phyloP scores from a whole-genome alignment of 2,888 invertebrate genomes.

The Griposia aprilina region DNA sequence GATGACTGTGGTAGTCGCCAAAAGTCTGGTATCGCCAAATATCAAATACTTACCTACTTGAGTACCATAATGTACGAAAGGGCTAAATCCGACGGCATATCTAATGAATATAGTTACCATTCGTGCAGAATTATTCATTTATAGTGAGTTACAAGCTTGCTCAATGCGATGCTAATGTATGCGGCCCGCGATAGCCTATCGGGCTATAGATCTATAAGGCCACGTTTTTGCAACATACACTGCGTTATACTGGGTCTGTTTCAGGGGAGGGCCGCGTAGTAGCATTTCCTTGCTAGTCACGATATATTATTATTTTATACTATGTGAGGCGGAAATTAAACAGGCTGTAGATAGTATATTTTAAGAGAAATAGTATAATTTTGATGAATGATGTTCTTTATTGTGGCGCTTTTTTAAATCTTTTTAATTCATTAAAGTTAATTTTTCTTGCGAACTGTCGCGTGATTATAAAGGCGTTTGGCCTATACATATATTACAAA shows the following conservation, averaged over 20 bases:
- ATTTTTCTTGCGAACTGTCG: too few species aligned
- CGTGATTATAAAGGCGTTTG: too few species aligned
- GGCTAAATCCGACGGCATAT: conserved; percentile 19
- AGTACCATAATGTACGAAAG: neutral
- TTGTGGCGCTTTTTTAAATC: neutral
- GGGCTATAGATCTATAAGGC: conserved; percentile 53
- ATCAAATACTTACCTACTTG: neutral
- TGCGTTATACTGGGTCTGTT: conserved; percentile 33
- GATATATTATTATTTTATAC: conserved; percentile 19
- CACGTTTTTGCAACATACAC: conserved; percentile 67
- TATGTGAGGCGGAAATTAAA: neutral
- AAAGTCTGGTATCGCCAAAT: neutral
- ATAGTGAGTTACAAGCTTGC: conserved; percentile 70
- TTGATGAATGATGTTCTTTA: neutral
- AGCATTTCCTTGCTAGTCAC: conserved; percentile 16
- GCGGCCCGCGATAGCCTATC: conserved; percentile 70
- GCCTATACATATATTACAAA: too few species aligned
- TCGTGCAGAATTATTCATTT: conserved; percentile 75
- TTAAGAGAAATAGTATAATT: neutral
- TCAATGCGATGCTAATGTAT: conserved; percentile 78
- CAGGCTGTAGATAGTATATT: neutral
- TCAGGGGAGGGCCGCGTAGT: conserved; percentile 25
- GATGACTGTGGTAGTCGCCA: neutral
- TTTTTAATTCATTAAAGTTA: too few species aligned
- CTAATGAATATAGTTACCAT: conserved; percentile 65